These are phyloP conservation scores for Campylorhamphus procurvoides DNA, from an alignment of 2,113 vertebrate species.

Conservation along the genomic window DNA sequence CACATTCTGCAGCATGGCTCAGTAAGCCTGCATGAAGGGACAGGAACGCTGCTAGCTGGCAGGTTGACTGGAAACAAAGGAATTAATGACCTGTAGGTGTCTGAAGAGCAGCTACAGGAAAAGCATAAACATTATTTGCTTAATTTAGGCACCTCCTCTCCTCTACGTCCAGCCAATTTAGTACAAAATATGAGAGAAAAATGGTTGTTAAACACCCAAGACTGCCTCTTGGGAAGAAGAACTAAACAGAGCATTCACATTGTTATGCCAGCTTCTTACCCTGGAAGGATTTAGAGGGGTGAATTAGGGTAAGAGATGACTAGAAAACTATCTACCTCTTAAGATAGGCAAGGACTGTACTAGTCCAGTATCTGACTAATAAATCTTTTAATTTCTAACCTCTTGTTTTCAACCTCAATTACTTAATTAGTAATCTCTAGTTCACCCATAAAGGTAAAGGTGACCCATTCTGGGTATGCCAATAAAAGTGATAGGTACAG, in stretches of 20 bases:
- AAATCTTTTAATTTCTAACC: not conserved
- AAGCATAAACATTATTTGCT: conserved; percentile 16
- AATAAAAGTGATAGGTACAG: not conserved
- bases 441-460: not conserved
- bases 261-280: not conserved
- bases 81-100: conserved; percentile 8
- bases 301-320: not conserved
- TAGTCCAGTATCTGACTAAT: not conserved
- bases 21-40: not conserved
- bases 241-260: not conserved
- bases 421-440: not conserved
- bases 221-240: not conserved
- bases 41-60: not conserved
- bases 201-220: not conserved
- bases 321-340: not conserved
- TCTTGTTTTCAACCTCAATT: not conserved
- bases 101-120: conserved; percentile 17
- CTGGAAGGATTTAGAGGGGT: not conserved
- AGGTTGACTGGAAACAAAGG: conserved; percentile 1
- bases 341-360: not conserved
- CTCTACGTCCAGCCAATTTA: not conserved
- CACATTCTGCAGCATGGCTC: rapidly evolving
- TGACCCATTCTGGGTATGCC: not conserved
- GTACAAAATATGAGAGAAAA: not conserved
- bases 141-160: not conserved